A percentile compares a stretch with the other conserved stretches of the same genome.
Evolutionary conservation across 92 coral and sea anemone genomes (phyloP).

Genomic region (Blastomussa wellsi): DNA sequence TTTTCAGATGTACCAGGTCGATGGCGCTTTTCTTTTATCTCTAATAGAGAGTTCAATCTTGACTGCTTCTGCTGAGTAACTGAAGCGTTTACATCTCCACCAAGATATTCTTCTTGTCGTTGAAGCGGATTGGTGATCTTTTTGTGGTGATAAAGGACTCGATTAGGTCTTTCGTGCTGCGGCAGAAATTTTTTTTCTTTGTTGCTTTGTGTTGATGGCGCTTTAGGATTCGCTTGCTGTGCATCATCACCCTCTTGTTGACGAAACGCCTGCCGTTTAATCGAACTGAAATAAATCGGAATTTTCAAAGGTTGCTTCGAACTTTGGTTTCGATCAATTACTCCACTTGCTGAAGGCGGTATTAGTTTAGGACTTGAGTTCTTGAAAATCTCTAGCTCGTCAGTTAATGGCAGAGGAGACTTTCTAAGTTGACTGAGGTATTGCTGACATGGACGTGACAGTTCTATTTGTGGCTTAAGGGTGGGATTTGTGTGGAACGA

Average conservation of each 20-base stretch:
- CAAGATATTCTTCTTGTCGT: background rate
- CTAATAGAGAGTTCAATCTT: background rate
- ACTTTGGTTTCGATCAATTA: background rate
- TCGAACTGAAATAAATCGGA: background rate
- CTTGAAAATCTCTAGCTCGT: too few relatives aligned
- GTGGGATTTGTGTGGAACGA: background rate
- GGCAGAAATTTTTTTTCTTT: background rate
- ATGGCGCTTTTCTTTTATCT: background rate
- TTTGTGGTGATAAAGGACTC: background rate
- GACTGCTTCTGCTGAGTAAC: background rate
- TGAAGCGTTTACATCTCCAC: background rate
- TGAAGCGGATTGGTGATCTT: constrained; percentile 7
- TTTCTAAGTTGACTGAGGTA: constrained; percentile 17
- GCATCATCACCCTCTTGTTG: background rate
- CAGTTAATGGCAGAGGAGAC: background rate
- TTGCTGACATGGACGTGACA: constrained; percentile 11
- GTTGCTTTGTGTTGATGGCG: background rate
- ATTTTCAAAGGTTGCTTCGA: background rate
- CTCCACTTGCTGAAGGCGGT: background rate
- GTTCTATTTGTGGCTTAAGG: background rate
- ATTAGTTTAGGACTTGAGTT: background rate
- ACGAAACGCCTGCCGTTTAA: background rate
- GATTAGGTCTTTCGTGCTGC: background rate
- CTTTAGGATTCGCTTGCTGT: background rate
- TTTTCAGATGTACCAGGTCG: background rate